Conservation (phyloP, 2,797 vertebrate genomes). For the Emydoidea blandingii region DNA sequence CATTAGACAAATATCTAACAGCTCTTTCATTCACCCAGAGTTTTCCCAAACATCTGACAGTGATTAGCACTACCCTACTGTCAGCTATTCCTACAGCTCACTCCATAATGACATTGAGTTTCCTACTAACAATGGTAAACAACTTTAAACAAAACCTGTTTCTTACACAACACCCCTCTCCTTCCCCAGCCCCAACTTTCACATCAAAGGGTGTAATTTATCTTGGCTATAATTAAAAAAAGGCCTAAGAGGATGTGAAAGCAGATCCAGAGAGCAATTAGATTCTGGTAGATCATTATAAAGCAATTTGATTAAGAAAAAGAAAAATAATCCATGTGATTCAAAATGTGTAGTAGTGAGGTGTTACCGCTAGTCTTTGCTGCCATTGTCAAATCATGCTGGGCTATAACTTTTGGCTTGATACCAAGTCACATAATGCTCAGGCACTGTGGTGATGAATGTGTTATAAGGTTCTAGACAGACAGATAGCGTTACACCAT, state of each 20-base stretch:
- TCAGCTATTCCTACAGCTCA: constrained; percentile 3
- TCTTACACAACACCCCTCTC: not conserved
- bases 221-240: not conserved
- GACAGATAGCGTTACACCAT: fast-evolving
- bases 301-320: not conserved
- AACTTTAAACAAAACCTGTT: not conserved
- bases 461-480: not conserved
- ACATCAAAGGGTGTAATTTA: not conserved
- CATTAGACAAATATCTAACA: constrained; percentile 45
- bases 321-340: not conserved
- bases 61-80: not conserved
- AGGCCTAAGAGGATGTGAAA: not conserved
- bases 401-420: not conserved
- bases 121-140: not conserved
- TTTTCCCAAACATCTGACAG: constrained; percentile 55
- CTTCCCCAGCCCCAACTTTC: not conserved
- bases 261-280: not conserved
- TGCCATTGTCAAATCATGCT: not conserved
- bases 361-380: not conserved
- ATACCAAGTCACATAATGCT: not conserved
- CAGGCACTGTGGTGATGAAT: not conserved
- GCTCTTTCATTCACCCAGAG: not conserved
- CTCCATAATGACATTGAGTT: not conserved
- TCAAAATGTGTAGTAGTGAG: not conserved
- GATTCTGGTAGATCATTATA: not conserved